These are phyloP conservation scores for Hystrix brachyura DNA, from an alignment of 2,113 vertebrate genomes.

Conservation along the genomic window DNA sequence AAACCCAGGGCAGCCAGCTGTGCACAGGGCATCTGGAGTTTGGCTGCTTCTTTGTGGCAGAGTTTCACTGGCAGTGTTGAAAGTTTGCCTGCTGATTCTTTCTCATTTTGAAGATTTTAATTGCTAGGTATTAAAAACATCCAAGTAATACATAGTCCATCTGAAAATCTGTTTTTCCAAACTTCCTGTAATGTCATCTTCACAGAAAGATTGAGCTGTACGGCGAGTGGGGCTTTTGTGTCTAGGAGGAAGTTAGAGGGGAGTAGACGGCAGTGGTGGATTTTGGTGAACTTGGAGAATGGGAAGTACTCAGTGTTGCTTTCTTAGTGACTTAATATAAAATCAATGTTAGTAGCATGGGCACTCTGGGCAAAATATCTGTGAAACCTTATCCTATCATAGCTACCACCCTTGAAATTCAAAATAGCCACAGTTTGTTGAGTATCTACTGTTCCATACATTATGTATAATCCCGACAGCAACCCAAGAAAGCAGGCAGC, in stretches of 20 bases:
- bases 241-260: background rate
- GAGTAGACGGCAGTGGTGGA: too few species aligned
- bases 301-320: background rate
- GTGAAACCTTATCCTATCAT: background rate
- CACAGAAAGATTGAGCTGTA: background rate
- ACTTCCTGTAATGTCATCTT: background rate
- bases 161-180: slow-evolving; percentile 34
- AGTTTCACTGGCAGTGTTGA: slow-evolving; percentile 52
- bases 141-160: slow-evolving; percentile 7
- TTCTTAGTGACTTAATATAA: background rate
- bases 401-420: background rate
- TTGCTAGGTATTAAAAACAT: slow-evolving; percentile 71
- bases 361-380: background rate
- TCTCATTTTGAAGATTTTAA: slow-evolving; percentile 68
- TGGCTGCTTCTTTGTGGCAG: background rate
- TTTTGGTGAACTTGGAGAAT: background rate
- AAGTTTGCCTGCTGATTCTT: slow-evolving; percentile 55
- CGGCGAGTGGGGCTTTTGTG: background rate
- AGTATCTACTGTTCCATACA: background rate
- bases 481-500: background rate
- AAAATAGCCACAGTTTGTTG: background rate
- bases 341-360: background rate
- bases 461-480: background rate
- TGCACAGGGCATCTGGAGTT: background rate
- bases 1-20: slow-evolving; percentile 62